Base-by-base conservation (phyloP, 1,140 invertebrate genomes). In the Papilio glaucus region DNA sequence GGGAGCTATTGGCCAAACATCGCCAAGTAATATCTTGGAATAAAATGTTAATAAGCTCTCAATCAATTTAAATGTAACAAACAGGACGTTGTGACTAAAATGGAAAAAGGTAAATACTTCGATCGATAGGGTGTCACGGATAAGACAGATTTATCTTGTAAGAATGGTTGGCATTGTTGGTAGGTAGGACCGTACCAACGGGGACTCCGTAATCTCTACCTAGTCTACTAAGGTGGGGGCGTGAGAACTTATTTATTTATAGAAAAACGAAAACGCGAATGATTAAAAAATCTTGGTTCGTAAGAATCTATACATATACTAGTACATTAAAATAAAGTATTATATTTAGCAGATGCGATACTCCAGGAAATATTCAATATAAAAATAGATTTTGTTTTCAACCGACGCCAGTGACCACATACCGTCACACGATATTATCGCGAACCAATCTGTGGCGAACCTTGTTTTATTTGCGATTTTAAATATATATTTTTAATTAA, bases 361-460 rank as follows among this genome's bases (percentile, higher is more conserved):
- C 21, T 57, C 0, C 21, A 57, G 49, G 49, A 57, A 57, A 57
- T 57, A 57, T 57, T 57, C 21, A 57, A 57, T 24, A 57, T 57
- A 57, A 24, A 49, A 57, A 57, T 57, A 57, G 49, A 57, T 24
- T 49, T 57, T 24, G 49, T 57, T 24, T 57, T 57, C 7, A 57
- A 24, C 49, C 10, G 18, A 21, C 49, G 49, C 12, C 49, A 57
- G 8, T 57, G 49, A 57, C 49, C 49, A 57, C 49, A 57, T 18
- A 57, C 4, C 24, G 49, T 57, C 49, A 57, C 49, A 57, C 21
- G 49, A 57, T 57, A 57, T 57, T 57, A 26, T 57, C 49, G 49
- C 49, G 49, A 57, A 57, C 21, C 18, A 26, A 57, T 57, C 21
- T 57, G 49, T 57, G 49, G 49, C 24, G 24, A 18, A 57, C 21